Percentiles rank a stretch among this genome's conserved stretches.
Conservation (phyloP, 2,113 vertebrate genomes). For the pig (Sus scrofa) region DNA sequence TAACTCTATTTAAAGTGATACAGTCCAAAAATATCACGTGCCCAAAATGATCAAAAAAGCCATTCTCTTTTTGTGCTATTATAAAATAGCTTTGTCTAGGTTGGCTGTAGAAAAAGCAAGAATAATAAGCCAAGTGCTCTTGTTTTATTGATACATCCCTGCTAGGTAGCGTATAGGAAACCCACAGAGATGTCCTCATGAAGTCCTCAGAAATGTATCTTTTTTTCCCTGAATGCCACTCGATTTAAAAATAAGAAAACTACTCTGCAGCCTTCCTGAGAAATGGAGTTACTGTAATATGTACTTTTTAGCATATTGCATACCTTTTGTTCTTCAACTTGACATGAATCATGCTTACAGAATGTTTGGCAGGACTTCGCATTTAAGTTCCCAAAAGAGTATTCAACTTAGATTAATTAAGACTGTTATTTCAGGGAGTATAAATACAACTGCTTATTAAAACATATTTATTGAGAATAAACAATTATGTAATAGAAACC, state of each 20-base stretch:
- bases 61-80: conserved; percentile 4
- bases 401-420: conserved; percentile 84
- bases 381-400: conserved; percentile 79
- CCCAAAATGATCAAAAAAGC: background rate
- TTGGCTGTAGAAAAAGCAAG: conserved; percentile 30
- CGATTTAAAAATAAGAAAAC: conserved; percentile 13
- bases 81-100: conserved; percentile 52
- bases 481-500: conserved; percentile 82
- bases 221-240: background rate
- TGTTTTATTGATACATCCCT: background rate
- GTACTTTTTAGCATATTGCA: conserved; percentile 28
- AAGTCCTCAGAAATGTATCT: conserved; percentile 47
- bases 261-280: background rate
- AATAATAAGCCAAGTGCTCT: background rate
- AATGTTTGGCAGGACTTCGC: conserved; percentile 78
- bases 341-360: conserved; percentile 74
- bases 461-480: conserved; percentile 82
- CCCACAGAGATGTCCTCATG: background rate
- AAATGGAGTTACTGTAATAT: conserved; percentile 13
- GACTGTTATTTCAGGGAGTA: conserved; percentile 79
- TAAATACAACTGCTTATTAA: conserved; percentile 84
- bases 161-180: background rate
- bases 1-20: conserved; percentile 61
- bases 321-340: conserved; percentile 68
- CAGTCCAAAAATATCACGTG: conserved; percentile 41